phyloP scores from a whole-genome alignment of 2,888 invertebrate genomes.

The Drosophila longiperda region DNA sequence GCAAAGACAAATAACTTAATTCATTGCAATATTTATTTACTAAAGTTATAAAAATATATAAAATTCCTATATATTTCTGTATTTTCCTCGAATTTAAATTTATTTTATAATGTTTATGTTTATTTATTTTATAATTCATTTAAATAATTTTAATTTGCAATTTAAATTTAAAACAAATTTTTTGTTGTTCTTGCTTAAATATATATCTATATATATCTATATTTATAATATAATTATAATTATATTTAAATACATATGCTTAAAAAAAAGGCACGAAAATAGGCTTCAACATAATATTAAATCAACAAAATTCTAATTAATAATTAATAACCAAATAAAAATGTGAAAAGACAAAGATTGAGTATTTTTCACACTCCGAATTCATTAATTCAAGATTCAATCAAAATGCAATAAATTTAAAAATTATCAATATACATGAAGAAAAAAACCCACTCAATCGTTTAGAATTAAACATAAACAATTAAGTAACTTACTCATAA shows the following conservation, averaged over 20 bases:
- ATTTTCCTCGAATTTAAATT: not conserved
- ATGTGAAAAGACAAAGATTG: not conserved
- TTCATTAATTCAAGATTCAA: not conserved
- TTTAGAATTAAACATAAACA: not conserved
- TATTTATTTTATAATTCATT: too few species aligned
- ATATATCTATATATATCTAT: not conserved
- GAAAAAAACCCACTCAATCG: too few species aligned
- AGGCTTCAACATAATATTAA: not conserved
- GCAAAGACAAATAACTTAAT: not conserved
- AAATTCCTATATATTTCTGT: not conserved
- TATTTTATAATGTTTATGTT: too few species aligned
- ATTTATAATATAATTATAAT: too few species aligned
- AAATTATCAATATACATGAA: not conserved
- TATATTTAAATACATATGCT: too few species aligned
- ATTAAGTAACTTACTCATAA: not conserved
- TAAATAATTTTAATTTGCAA: too few species aligned
- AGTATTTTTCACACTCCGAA: not conserved
- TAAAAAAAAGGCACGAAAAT: not conserved
- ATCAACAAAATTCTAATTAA: not conserved
- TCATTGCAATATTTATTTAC: not conserved
- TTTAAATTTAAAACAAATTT: not conserved
- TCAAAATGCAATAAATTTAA: too few species aligned
- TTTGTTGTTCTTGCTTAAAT: not conserved
- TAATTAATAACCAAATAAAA: not conserved
- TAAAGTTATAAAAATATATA: not conserved